Conservation (phyloP, 2,797 vertebrate species). For the Thalassophryne amazonica region DNA sequence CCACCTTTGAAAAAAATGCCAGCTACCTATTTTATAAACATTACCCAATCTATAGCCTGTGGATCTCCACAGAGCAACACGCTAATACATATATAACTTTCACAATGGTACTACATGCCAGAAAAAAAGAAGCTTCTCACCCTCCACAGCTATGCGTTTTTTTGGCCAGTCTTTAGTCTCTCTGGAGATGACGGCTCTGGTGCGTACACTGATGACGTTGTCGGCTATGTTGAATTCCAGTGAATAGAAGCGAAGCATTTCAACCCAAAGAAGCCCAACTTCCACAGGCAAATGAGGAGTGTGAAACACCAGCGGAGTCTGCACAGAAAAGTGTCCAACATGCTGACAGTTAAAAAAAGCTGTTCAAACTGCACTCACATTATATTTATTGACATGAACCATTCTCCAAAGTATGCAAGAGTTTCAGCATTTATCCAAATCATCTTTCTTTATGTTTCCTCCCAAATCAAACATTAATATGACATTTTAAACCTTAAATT, state of each 20-base stretch:
- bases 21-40: no score
- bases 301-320: conserved; percentile 85
- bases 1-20: no score
- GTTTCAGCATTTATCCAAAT: no score
- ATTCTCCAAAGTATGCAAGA: no score
- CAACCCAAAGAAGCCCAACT: conserved; percentile 89
- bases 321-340: not conserved
- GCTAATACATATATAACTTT: no score
- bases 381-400: no score
- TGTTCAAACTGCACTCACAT: no score
- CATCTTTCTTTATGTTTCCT: no score
- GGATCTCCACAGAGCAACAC: no score
- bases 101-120: not conserved
- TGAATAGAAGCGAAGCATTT: conserved; percentile 92
- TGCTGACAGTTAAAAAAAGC: not conserved
- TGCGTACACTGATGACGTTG: conserved; percentile 87
- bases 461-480: no score
- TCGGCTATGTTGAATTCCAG: conserved; percentile 90
- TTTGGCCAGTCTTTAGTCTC: conserved; percentile 96
- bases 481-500: no score
- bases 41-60: no score
- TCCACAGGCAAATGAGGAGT: conserved; percentile 63
- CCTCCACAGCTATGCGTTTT: conserved; percentile 93
- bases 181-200: conserved; percentile 80
- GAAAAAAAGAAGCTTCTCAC: conserved; percentile 58